These are phyloP conservation scores for Zaprionus camerounensis DNA, from an alignment of 1,140 invertebrate genomes.

Conservation along the genomic window DNA sequence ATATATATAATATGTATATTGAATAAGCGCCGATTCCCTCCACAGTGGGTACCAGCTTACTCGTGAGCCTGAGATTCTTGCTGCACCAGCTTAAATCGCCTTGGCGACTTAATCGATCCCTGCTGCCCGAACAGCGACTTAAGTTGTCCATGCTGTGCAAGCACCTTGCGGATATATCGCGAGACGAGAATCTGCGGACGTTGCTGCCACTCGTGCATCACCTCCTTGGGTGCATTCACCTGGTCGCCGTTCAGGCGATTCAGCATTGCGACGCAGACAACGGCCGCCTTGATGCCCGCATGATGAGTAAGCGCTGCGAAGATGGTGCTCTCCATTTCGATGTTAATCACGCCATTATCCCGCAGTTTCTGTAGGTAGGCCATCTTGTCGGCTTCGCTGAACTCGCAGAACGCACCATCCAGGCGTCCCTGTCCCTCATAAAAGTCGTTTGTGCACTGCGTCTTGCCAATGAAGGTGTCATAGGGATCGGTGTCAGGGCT, in stretches of 20 bases:
- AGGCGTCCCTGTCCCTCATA: constrained; percentile 98
- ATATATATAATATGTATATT: not conserved
- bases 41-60: constrained; percentile 84
- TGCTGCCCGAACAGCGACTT: constrained; percentile 90
- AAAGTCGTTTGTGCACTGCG: constrained; percentile 98
- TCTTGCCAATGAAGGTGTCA: constrained; percentile 94
- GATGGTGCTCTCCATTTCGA: constrained; percentile 96
- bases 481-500: constrained; percentile 90
- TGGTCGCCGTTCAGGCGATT: constrained; percentile 98
- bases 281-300: constrained; percentile 96
- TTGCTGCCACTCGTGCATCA: constrained; percentile 96
- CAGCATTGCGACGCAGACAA: constrained; percentile 96
- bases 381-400: constrained; percentile 94
- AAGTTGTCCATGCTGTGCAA: constrained; percentile 89
- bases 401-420: constrained; percentile 99
- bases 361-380: constrained; percentile 92
- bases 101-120: constrained; percentile 92
- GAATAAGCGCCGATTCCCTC: not conserved
- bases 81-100: constrained; percentile 94
- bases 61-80: constrained; percentile 96
- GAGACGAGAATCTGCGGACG: constrained; percentile 95
- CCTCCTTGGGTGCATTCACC: constrained; percentile 94
- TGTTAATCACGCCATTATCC: constrained; percentile 94
- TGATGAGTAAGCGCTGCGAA: constrained; percentile 97
- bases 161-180: constrained; percentile 93